phyloP scores from a whole-genome alignment of 2,797 vertebrate species.

The Lycodopsis pacificus region DNA sequence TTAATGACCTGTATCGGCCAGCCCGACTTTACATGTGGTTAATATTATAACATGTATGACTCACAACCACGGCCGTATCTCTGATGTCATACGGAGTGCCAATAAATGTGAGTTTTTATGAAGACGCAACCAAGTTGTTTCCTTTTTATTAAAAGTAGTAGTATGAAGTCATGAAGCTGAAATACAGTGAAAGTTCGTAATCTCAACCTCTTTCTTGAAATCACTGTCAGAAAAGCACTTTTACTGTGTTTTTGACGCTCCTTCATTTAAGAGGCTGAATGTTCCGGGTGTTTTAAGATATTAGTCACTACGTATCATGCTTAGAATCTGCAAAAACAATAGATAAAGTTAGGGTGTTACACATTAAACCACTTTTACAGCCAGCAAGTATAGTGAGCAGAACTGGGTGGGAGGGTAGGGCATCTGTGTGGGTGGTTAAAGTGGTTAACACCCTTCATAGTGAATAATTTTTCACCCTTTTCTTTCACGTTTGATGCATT shows the following conservation, averaged over 20 bases:
- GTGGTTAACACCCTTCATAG: conserved; percentile 70
- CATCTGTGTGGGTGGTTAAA: conserved; percentile 69
- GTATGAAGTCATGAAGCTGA: not conserved
- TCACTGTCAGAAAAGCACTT: not conserved
- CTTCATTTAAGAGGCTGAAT: not conserved
- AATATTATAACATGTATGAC: conserved; percentile 15
- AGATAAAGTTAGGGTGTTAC: conserved; percentile 64
- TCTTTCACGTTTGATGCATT: conserved; percentile 67
- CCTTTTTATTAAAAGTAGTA: conserved; percentile 25
- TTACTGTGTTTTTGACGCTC: conserved; percentile 1
- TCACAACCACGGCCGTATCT: conserved; percentile 11
- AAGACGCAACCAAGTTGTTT: not conserved
- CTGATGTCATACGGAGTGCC: conserved; percentile 6
- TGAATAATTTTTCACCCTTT: conserved; percentile 64
- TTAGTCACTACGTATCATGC: conserved; percentile 22
- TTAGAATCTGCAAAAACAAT: conserved; percentile 43
- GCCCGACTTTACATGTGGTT: not conserved
- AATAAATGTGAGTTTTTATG: conserved; percentile 27
- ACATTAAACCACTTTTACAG: conserved; percentile 74
- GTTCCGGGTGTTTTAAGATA: not conserved
- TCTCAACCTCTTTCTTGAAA: not conserved
- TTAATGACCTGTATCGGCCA: not conserved
- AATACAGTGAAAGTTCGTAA: not conserved
- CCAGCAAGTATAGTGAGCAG: conserved; percentile 32
- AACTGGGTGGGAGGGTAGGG: conserved; percentile 57